Base-by-base conservation (phyloP, 2,797 vertebrate genomes). In the Cynopterus sphinx region DNA sequence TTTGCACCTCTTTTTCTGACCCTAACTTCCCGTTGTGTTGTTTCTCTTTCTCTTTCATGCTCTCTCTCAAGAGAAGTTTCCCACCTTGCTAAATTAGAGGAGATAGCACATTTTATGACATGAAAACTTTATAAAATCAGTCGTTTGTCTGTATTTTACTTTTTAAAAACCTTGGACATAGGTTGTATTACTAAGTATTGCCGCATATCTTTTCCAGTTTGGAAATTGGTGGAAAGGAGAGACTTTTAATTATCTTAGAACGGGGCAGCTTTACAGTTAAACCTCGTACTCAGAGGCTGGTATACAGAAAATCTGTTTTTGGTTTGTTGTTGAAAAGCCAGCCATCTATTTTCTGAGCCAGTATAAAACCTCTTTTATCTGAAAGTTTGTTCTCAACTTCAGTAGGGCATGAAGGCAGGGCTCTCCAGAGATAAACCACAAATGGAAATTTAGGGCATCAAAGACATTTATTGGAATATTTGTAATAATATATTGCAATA, bases 211-310 rank as follows among this genome's bases (percentile, higher is more conserved):
- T 88, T 97, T 90, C 73, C 74, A 84, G 8, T 24, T 88, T 96
- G 87, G 19, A 95, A 96, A 96, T 49, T 19, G 8, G 85, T 90
- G 77, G 28, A 95, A 79, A 94, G 61, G 86, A 87, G 13, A 61
- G 89, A 89, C 68, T 97, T 96, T 91, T 49, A 94, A 74, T 91
- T 96, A 31, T 65, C 90, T 96, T 97, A 97, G 88, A 98, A 91
- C 46, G 88, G 78, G 39, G 43, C 28, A 94, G 75, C 63, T 97
- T 77, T 93, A 70, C 39, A 85, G 93, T 85, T 96, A 96, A 97
- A 94, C 71, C 86, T 74, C 31, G 75, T 36, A 78, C 82, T 96
- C 87, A 86, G 81, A 91, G 75, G 28, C 61, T 22, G 63, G 31
- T 28, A 96, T 85, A 96, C 16, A 90, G 96, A 78, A 96, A 96